Base-by-base conservation (phyloP, 1,140 invertebrate species). In the Maniola jurtina region DNA sequence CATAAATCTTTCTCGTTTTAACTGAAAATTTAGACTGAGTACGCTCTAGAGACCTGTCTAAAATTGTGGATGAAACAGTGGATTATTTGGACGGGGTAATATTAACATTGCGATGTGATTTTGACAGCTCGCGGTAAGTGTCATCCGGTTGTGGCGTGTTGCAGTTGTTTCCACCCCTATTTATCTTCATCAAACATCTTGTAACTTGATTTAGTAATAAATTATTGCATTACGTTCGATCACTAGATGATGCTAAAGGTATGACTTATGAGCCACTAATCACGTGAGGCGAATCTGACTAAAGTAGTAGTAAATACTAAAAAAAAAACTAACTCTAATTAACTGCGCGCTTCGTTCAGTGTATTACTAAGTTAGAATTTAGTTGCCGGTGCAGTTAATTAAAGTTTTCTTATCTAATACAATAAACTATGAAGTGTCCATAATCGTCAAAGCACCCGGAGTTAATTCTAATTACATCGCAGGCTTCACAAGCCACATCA, bases 371-470 rank as follows among this genome's bases (percentile, higher is more conserved):
- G 61, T 66, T 65, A 52, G 33, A 59, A 61, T 66, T 14, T 67
- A 35, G 40, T 61, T 62, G 15, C 33, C 15, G 15, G 73, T 76
- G 76, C 80, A 84, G 83, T 77, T 77, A 77, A 79, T 76, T 75
- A 79, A 74, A 82, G 82, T 80, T 77, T 62, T 63, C 79, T 86
- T 84, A 83, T 81, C 80, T 85, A 88, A 83, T 84, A 86, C 83
- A 87, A 85, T 84, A 83, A 86, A 87, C 88, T 90, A 90, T 86
- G 77, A 82, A 87, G 83, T 88, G 79, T 88, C 86, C 86, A 90
- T 84, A 88, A 89, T 90, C 85, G 88, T 89, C 86, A 89, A 90
- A 90, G 88, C 88, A 90, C 88, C 88, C 85, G 86, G 83, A 89
- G 81, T 89, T 88, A 84, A 84, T 79, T 84, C 82, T 89, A 89